phyloP scores from a whole-genome alignment of 2,113 vertebrate species.

The Tetrao urogallus region DNA sequence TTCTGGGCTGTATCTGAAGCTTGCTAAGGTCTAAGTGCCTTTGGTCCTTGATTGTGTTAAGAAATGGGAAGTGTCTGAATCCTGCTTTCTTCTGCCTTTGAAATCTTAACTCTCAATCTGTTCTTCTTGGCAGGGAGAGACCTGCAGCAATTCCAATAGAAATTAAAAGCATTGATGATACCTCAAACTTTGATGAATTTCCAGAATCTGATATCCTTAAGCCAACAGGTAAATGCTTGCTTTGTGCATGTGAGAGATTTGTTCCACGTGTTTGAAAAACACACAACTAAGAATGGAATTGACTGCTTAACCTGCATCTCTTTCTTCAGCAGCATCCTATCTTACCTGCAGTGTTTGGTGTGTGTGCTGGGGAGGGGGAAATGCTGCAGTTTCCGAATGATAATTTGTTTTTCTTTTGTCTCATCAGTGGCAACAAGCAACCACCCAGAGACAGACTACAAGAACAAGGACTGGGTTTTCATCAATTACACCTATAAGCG shows the following conservation, averaged over 20 bases:
- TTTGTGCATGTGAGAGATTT: background rate
- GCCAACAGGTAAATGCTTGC: conserved; percentile 83
- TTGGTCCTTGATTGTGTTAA: background rate
- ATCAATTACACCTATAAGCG: conserved; percentile 99
- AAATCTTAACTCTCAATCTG: background rate
- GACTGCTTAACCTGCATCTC: fast-evolving
- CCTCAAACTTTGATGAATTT: conserved; percentile 98
- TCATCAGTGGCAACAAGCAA: conserved; percentile 83
- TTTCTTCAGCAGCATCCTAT: background rate
- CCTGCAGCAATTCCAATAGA: conserved; percentile 97
- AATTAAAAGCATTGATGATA: conserved; percentile 99
- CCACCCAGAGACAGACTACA: conserved; percentile 93
- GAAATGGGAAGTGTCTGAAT: background rate
- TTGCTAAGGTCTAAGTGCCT: background rate
- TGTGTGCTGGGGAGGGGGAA: background rate
- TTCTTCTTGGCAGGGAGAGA: conserved; percentile 87
- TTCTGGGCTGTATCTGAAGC: background rate
- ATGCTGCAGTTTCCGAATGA: background rate
- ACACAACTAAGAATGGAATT: background rate
- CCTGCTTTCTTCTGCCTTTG: background rate
- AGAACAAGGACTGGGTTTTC: conserved; percentile 99
- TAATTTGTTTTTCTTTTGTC: background rate
- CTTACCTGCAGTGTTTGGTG: background rate
- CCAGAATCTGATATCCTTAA: conserved; percentile 98
- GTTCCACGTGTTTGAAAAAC: background rate